A percentile compares a stretch with the other conserved stretches of the same genome.
These are phyloP conservation scores for Schizothorax lantsangensis DNA, from an alignment of 2,797 vertebrate species.

Conservation along the genomic window DNA sequence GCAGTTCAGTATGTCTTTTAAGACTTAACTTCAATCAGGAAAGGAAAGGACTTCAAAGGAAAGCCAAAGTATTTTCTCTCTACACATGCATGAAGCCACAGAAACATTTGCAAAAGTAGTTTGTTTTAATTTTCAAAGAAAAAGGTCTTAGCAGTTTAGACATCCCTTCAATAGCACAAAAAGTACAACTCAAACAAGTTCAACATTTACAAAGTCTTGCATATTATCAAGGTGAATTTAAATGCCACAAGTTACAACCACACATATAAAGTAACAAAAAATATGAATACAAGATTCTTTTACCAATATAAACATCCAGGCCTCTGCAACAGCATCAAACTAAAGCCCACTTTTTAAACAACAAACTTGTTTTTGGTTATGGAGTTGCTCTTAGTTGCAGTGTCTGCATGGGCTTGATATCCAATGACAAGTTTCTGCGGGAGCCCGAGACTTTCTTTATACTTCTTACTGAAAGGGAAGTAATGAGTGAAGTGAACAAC, in stretches of 20 bases:
- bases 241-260: background rate
- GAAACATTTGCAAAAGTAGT: conserved; percentile 34
- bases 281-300: background rate
- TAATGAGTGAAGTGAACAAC: conserved; percentile 11
- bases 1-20: background rate
- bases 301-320: background rate
- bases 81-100: background rate
- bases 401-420: conserved; percentile 87
- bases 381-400: conserved; percentile 84
- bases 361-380: conserved; percentile 85
- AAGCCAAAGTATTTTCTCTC: background rate
- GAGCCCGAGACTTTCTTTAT: conserved; percentile 84
- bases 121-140: conserved; percentile 5
- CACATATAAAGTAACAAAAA: conserved; percentile 4
- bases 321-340: background rate
- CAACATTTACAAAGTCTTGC: conserved; percentile 8
- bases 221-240: background rate
- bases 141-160: background rate
- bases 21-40: background rate
- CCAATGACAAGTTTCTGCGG: conserved; percentile 82
- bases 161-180: conserved; percentile 3
- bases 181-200: conserved; percentile 15
- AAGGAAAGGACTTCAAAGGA: background rate
- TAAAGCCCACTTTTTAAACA: conserved; percentile 68
- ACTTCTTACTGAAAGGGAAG: conserved; percentile 74